These are phyloP conservation scores for Cantharis rustica DNA, from an alignment of 2,888 invertebrate species.

Conservation along the genomic window DNA sequence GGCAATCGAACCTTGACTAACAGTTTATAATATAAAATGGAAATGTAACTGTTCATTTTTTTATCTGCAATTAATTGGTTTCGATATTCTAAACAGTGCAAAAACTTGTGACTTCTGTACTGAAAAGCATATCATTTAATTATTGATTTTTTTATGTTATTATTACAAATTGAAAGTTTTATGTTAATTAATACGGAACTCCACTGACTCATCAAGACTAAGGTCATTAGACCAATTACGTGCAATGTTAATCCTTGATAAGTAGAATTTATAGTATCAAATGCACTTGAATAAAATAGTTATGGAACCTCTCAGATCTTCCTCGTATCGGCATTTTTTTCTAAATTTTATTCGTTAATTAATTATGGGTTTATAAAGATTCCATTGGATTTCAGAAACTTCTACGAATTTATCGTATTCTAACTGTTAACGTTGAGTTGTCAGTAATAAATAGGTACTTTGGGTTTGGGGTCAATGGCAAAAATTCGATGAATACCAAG, in stretches of 20 bases:
- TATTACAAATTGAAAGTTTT: background rate
- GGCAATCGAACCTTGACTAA: background rate
- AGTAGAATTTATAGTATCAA: background rate
- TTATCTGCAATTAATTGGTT: background rate
- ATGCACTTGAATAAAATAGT: no score
- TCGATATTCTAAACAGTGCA: background rate
- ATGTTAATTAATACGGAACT: background rate
- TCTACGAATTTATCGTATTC: background rate
- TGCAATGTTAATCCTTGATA: background rate
- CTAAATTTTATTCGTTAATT: background rate
- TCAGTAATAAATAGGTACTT: background rate
- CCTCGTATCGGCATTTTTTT: no score
- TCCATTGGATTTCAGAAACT: background rate
- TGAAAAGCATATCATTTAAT: background rate
- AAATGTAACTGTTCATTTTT: background rate
- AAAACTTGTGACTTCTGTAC: background rate
- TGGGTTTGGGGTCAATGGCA: background rate
- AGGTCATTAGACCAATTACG: background rate
- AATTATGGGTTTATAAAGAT: background rate
- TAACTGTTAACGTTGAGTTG: background rate
- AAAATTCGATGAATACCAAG: background rate
- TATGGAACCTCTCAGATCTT: no score
- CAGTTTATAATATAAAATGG: background rate
- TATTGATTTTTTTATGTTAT: background rate
- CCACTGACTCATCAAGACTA: background rate